These are phyloP conservation scores for Pristionchus exspectatus DNA, from an alignment of 2,888 invertebrate species.

Conservation along the genomic window DNA sequence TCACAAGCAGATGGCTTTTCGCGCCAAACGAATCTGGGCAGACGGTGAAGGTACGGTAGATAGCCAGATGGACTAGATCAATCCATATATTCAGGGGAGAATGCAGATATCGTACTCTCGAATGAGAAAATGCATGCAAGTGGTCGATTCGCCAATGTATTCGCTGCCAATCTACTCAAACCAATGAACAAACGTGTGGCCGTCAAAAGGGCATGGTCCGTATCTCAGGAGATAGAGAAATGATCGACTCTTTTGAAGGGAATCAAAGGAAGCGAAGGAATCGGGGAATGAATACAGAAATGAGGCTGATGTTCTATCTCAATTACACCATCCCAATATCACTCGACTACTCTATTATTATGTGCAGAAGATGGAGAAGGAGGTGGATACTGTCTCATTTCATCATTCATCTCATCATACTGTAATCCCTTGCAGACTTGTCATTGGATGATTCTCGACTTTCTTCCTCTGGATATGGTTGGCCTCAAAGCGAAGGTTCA, in stretches of 20 bases:
- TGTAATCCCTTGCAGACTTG: conserved; percentile 57
- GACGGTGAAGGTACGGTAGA: conserved; percentile 32
- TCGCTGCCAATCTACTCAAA: conserved; percentile 60
- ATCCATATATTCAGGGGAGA: conserved; percentile 79
- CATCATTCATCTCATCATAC: background rate
- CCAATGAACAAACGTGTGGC: conserved; percentile 65
- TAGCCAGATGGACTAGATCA: background rate
- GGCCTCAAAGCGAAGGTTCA: conserved; percentile 62
- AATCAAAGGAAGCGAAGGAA: conserved; percentile 26
- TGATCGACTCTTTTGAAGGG: background rate
- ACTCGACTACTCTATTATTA: conserved; percentile 68
- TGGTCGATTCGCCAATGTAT: conserved; percentile 73
- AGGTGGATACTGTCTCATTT: conserved; percentile 49
- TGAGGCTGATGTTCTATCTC: conserved; percentile 65
- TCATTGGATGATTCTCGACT: conserved; percentile 69
- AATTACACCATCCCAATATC: conserved; percentile 66
- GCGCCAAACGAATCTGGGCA: conserved; percentile 50
- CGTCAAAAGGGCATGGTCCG: conserved; percentile 71
- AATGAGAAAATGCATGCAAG: conserved; percentile 47
- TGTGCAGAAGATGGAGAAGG: conserved; percentile 58
- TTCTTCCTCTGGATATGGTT: conserved; percentile 66
- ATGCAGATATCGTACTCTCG: conserved; percentile 28
- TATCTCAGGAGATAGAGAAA: background rate
- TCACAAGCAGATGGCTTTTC: conserved; percentile 32
- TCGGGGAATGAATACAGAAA: conserved; percentile 35